These are phyloP conservation scores for Cotesia congregata DNA, from an alignment of 2,888 invertebrate genomes.

Conservation along the genomic window DNA sequence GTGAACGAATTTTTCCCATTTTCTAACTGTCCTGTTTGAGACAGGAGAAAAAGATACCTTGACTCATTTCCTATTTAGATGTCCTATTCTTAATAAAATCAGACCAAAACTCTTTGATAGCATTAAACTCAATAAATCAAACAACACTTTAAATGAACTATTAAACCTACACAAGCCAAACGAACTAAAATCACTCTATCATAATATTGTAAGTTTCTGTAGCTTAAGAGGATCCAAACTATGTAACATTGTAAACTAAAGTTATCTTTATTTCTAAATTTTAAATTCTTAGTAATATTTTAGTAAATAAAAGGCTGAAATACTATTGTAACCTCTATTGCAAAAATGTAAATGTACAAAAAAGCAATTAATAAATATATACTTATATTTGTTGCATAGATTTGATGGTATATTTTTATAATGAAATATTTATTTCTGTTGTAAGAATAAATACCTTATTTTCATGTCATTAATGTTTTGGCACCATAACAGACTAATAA, in stretches of 20 bases:
- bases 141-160: background rate
- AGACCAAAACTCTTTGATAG: background rate
- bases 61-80: background rate
- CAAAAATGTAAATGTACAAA: too few relatives aligned
- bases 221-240: background rate
- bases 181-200: background rate
- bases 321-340: too few relatives aligned
- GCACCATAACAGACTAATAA: too few relatives aligned
- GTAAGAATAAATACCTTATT: too few relatives aligned
- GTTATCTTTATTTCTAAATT: too few relatives aligned
- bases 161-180: background rate
- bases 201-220: background rate
- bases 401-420: too few relatives aligned
- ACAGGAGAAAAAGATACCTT: background rate
- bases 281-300: too few relatives aligned
- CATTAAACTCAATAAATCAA: background rate
- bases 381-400: too few relatives aligned
- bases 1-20: background rate
- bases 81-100: background rate
- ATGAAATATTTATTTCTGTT: too few relatives aligned
- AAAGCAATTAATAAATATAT: too few relatives aligned
- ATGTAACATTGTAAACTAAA: background rate
- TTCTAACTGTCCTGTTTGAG: background rate
- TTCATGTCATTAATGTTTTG: too few relatives aligned
- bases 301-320: too few relatives aligned